phyloP scores from a whole-genome alignment of 30 jellyfish, hydroid and myxozoan genomes.

The Chrysaora quinquecirrha region DNA sequence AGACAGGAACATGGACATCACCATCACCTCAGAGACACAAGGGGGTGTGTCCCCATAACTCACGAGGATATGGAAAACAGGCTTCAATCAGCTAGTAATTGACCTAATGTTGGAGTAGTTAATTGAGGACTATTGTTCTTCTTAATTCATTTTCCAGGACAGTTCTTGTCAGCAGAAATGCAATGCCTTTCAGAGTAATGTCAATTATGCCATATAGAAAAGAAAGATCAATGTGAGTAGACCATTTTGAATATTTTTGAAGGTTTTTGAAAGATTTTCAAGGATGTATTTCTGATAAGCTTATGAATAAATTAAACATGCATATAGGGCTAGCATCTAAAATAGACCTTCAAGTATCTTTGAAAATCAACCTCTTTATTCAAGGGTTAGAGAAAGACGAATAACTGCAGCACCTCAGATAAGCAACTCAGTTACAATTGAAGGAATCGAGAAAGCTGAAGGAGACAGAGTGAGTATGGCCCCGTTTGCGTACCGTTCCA shows the following conservation, averaged over 20 bases:
- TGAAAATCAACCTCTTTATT: too few species aligned
- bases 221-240: conserved; percentile 16
- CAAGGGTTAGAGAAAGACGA: conserved; percentile 44
- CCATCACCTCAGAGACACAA: too few species aligned
- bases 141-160: conserved; percentile 43
- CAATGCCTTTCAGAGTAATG: conserved; percentile 58
- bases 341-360: too few species aligned
- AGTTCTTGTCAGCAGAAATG: conserved; percentile 52
- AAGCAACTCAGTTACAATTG: conserved; percentile 40
- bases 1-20: too few species aligned
- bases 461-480: conserved; percentile 60
- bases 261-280: neutral
- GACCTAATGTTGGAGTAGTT: too few species aligned
- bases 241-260: neutral
- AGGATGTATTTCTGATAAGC: neutral
- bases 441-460: conserved; percentile 75
- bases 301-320: too few species aligned
- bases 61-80: too few species aligned
- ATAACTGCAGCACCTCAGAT: conserved; percentile 14
- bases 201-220: conserved; percentile 79
- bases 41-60: too few species aligned
- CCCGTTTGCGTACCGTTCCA: too few species aligned
- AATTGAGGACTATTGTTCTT: too few species aligned
- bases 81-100: too few species aligned
- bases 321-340: too few species aligned